A percentile compares a stretch with the other conserved stretches of the same genome.
These are phyloP conservation scores for Dicroscelio sp. DNA, from an alignment of 2,888 invertebrate genomes.

Conservation along the genomic window DNA sequence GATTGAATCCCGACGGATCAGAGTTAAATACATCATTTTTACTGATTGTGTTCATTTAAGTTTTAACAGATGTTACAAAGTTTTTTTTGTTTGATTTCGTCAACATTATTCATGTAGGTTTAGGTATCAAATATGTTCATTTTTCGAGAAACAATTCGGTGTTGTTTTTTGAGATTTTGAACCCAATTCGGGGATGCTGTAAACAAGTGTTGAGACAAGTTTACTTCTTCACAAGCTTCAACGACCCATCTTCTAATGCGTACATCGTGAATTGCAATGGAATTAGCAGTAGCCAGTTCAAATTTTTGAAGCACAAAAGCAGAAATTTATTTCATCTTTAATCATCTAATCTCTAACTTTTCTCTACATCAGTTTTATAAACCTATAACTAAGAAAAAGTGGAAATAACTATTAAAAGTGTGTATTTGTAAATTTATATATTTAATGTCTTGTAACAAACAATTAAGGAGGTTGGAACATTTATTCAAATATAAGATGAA, in stretches of 20 bases:
- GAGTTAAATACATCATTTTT: conserved; percentile 22
- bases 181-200: conserved; percentile 27
- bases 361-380: too few species aligned
- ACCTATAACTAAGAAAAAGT: too few species aligned
- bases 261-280: conserved; percentile 43
- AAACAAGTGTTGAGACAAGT: background rate
- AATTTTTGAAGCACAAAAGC: too few species aligned
- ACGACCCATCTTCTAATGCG: conserved; percentile 56
- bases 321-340: too few species aligned
- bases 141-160: conserved; percentile 71
- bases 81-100: background rate
- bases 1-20: conserved; percentile 61
- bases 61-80: background rate
- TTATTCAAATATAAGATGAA: too few species aligned
- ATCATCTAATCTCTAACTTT: too few species aligned
- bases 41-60: background rate
- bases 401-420: too few species aligned
- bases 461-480: too few species aligned
- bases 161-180: conserved; percentile 60
- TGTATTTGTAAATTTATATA: too few species aligned
- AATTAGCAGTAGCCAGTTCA: too few species aligned
- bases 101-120: background rate
- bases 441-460: too few species aligned
- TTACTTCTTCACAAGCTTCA: conserved; percentile 45
- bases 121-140: conserved; percentile 67